These are phyloP conservation scores for Felis chaus DNA, from an alignment of 2,113 vertebrate genomes.

Conservation along the genomic window DNA sequence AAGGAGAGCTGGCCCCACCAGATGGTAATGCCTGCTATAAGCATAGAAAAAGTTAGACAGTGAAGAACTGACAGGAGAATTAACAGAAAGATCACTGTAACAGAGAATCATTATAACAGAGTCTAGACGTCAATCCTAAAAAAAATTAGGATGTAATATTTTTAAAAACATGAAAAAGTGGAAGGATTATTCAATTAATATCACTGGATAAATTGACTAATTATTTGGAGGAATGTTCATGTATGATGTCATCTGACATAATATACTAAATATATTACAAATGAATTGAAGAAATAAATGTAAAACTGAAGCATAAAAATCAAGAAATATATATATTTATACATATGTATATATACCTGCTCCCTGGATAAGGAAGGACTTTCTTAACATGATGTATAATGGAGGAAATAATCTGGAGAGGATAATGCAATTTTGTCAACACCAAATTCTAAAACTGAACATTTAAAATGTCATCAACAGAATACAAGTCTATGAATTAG, in stretches of 20 bases:
- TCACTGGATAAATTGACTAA: neutral
- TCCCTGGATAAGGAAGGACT: neutral
- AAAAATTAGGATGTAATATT: constrained; percentile 17
- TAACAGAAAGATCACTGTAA: neutral
- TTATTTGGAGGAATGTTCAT: constrained; percentile 3
- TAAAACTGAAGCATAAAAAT: neutral
- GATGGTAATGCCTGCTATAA: constrained; percentile 1
- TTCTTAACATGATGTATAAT: neutral
- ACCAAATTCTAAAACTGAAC: neutral
- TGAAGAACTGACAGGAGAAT: neutral
- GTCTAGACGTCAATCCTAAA: neutral
- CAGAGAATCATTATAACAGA: neutral
- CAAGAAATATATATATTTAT: neutral
- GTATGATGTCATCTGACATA: neutral
- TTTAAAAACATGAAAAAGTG: constrained; percentile 9
- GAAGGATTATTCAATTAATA: neutral
- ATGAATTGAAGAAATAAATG: neutral
- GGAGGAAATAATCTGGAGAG: neutral
- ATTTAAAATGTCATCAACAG: constrained; percentile 29
- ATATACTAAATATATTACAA: neutral
- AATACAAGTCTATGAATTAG: neutral
- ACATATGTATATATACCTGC: neutral
- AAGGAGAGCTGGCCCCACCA: neutral
- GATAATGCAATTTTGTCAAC: neutral
- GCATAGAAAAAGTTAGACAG: neutral